phyloP scores from a whole-genome alignment of 2,888 invertebrate species.

The Lissonota sp. region DNA sequence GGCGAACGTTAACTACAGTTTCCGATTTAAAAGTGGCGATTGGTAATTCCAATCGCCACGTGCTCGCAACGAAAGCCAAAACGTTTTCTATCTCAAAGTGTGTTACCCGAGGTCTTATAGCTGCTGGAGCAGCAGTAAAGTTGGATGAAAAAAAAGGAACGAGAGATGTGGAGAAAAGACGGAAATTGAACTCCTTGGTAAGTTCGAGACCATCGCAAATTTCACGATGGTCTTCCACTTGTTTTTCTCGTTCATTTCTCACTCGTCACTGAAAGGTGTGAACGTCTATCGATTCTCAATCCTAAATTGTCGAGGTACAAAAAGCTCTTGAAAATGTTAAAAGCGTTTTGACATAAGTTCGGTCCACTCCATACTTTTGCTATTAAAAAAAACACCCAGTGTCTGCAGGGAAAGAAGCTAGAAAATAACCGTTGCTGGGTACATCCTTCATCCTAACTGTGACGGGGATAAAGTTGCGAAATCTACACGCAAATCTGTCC shows the following conservation, averaged over 20 bases:
- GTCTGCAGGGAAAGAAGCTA: too few species aligned
- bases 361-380: too few species aligned
- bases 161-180: conserved; percentile 51
- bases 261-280: conserved; percentile 27
- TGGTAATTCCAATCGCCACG: conserved; percentile 62
- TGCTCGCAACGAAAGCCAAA: conserved; percentile 38
- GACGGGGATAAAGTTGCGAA: conserved; percentile 9
- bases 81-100: conserved; percentile 12
- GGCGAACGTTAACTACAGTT: conserved; percentile 62
- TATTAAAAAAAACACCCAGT: too few species aligned
- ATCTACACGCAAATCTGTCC: conserved; percentile 25
- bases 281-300: conserved; percentile 25
- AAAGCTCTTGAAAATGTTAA: conserved; percentile 38
- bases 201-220: conserved; percentile 72
- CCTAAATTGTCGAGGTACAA: conserved; percentile 34
- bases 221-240: conserved; percentile 28
- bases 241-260: conserved; percentile 16
- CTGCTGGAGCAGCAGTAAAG: conserved; percentile 48
- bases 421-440: too few species aligned
- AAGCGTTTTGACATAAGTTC: not conserved
- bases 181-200: conserved; percentile 73
- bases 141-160: conserved; percentile 45
- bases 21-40: conserved; percentile 64
- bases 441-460: too few species aligned
- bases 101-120: conserved; percentile 8